A percentile compares a stretch with the other conserved stretches of the same genome.
Evolutionary conservation across 2,797 vertebrate genomes (phyloP).

Genomic region (Oceanodroma leucorhoa): DNA sequence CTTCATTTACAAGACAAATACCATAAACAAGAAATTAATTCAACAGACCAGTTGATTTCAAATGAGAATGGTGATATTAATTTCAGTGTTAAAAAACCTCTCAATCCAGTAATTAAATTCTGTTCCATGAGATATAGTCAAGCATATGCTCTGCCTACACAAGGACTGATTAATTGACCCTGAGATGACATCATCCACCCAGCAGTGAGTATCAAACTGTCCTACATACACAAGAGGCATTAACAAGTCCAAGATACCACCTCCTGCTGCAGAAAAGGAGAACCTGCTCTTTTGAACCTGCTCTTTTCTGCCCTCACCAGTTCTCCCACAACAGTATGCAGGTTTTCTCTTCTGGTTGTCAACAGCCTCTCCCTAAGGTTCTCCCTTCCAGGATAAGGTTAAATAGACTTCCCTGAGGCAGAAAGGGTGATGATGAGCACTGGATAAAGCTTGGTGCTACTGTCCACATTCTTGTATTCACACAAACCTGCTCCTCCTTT

Average conservation of each 20-base stretch:
- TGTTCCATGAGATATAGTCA: background rate
- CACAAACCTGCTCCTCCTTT: background rate
- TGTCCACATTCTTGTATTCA: background rate
- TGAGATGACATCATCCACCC: background rate
- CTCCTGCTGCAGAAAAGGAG: background rate
- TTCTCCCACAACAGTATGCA: background rate
- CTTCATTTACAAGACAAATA: constrained; percentile 34
- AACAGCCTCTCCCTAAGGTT: background rate
- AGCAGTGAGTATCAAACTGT: background rate
- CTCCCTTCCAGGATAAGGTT: background rate
- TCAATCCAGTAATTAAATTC: constrained; percentile 35
- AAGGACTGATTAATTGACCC: constrained; percentile 31
- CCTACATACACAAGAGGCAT: background rate
- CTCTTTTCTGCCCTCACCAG: background rate
- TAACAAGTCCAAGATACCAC: background rate
- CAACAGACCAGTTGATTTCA: background rate
- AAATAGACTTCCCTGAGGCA: background rate
- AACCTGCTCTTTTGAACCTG: background rate
- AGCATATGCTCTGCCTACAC: constrained; percentile 41
- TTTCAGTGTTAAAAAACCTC: background rate
- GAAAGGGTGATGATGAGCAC: background rate
- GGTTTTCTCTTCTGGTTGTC: background rate
- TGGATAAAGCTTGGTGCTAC: background rate
- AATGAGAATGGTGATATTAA: constrained; percentile 18
- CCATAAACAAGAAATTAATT: constrained; percentile 40